These are phyloP conservation scores for Hippocampus barbouri DNA, from an alignment of 2,113 vertebrate species.

Conservation along the genomic window DNA sequence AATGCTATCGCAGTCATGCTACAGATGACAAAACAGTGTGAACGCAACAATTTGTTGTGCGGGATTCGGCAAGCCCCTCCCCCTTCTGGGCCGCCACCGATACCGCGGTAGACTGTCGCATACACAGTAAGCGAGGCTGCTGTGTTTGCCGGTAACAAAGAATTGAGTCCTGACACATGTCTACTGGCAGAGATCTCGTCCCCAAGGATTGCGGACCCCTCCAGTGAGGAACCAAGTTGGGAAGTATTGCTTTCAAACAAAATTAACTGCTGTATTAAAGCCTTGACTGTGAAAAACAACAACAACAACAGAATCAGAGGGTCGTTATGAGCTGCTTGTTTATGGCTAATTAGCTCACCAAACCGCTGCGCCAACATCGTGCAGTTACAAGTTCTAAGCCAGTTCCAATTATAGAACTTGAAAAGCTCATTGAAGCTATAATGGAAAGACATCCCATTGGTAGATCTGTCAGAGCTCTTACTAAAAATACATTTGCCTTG, in stretches of 20 bases:
- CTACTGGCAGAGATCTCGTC: background rate
- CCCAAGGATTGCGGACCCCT: background rate
- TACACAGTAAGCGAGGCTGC: background rate
- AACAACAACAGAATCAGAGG: slow-evolving; percentile 16
- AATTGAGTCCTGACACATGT: background rate
- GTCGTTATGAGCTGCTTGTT: slow-evolving; percentile 39
- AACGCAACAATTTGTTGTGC: background rate
- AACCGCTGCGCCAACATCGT: slow-evolving; percentile 26
- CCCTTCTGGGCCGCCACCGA: background rate
- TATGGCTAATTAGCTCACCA: slow-evolving; percentile 46
- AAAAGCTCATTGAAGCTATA: slow-evolving; percentile 15
- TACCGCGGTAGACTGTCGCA: background rate
- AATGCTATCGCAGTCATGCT: background rate
- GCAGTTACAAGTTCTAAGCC: slow-evolving; percentile 6
- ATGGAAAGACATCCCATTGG: slow-evolving; percentile 15
- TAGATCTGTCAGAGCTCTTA: background rate
- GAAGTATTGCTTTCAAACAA: slow-evolving; percentile 1
- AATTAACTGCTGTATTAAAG: background rate
- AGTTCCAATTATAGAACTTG: slow-evolving; percentile 43
- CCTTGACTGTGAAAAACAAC: slow-evolving; percentile 15
- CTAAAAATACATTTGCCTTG: slow-evolving; percentile 5
- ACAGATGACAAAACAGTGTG: background rate
- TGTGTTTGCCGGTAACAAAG: background rate
- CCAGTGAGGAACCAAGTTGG: background rate
- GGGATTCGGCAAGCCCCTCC: background rate